These are phyloP conservation scores for Pseudorectes ferrugineus DNA, from an alignment of 2,113 vertebrate genomes.

Conservation along the genomic window DNA sequence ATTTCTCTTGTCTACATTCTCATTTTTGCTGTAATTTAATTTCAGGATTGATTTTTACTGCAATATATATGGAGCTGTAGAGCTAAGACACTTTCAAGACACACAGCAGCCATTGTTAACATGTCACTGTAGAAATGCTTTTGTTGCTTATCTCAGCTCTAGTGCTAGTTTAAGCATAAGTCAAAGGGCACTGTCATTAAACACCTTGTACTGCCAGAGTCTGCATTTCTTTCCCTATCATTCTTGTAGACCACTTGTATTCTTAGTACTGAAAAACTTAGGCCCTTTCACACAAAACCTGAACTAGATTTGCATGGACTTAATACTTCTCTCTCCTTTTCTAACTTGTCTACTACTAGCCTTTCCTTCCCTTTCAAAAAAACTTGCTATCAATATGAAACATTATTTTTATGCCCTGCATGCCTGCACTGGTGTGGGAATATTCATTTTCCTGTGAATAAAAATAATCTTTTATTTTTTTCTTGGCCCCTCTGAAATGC, in stretches of 20 bases:
- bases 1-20: background rate
- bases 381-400: background rate
- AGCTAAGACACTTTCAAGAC: background rate
- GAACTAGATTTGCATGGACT: background rate
- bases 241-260: background rate
- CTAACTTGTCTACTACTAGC: background rate
- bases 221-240: background rate
- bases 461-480: background rate
- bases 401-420: background rate
- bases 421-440: background rate
- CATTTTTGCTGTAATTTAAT: background rate
- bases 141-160: conserved; percentile 22
- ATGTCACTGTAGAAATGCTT: background rate
- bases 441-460: background rate
- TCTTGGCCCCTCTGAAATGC: background rate
- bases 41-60: conserved; percentile 18
- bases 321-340: background rate
- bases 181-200: background rate
- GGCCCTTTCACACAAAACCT: background rate
- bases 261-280: background rate
- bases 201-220: background rate
- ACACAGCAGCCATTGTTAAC: background rate
- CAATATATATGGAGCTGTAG: background rate
- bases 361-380: background rate
- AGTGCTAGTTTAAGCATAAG: background rate